These are phyloP conservation scores for Zaprionus davidi DNA, from an alignment of 1,140 invertebrate genomes.

Conservation along the genomic window DNA sequence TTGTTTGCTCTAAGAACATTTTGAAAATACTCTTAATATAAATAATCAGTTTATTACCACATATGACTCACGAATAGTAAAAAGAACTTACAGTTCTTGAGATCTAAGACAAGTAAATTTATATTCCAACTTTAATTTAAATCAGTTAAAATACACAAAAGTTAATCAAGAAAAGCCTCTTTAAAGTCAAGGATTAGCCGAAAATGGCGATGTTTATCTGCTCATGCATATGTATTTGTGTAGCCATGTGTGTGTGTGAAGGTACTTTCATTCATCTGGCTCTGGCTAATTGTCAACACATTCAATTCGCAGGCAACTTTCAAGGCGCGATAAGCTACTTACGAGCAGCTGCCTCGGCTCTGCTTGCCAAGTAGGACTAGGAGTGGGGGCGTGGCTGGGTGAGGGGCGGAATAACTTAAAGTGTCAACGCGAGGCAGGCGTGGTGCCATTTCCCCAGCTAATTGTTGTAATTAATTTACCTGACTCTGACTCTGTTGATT, in stretches of 20 bases:
- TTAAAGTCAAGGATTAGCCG: background rate
- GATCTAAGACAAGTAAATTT: no score
- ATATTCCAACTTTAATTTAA: background rate
- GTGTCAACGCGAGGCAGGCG: constrained; percentile 11
- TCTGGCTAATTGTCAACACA: background rate
- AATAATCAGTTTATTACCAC: background rate
- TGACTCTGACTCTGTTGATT: constrained; percentile 64
- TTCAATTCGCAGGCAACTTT: background rate
- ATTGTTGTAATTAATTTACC: constrained; percentile 74
- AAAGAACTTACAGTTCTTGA: background rate
- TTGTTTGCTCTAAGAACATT: no score
- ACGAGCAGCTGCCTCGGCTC: background rate
- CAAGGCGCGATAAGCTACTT: background rate
- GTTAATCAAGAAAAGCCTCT: background rate
- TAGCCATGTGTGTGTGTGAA: background rate
- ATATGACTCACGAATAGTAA: background rate
- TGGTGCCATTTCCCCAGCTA: constrained; percentile 28
- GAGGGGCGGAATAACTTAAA: constrained; percentile 8
- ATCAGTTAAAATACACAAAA: background rate
- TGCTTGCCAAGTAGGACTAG: background rate
- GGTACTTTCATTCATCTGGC: background rate
- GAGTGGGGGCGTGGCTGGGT: background rate
- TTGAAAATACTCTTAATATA: no score
- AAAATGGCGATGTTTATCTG: background rate
- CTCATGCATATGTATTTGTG: background rate